Percentiles rank a stretch among this genome's conserved stretches.
Conservation (phyloP, 64 coral and sea anemone genomes). For the Actinia tenebrosa region DNA sequence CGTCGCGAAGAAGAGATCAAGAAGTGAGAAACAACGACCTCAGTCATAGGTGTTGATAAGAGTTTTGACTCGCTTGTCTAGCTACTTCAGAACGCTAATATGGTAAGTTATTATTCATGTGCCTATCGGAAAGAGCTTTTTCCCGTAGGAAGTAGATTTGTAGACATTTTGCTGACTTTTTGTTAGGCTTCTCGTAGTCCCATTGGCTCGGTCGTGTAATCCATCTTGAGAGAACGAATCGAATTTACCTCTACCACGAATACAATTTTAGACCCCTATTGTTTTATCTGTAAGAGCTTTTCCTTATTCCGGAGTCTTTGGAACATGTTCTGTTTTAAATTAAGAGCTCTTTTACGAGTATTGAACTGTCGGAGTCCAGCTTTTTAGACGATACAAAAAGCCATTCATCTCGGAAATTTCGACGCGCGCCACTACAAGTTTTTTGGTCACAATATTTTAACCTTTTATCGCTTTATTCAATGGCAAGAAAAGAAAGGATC, state of each 20-base stretch:
- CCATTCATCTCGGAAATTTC: background rate
- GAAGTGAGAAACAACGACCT: background rate
- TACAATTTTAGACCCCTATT: constrained; percentile 3
- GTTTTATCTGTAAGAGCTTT: background rate
- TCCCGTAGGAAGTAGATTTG: constrained; percentile 20
- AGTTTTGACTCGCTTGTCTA: background rate
- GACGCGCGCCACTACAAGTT: background rate
- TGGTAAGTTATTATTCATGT: constrained; percentile 18
- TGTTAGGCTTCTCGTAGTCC: background rate
- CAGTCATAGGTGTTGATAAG: background rate
- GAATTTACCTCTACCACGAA: background rate
- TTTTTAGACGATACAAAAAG: background rate
- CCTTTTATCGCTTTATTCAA: background rate
- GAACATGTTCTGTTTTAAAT: background rate
- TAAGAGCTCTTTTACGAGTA: background rate
- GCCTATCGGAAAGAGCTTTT: constrained; percentile 2
- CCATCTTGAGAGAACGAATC: background rate
- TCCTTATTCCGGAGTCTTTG: constrained; percentile 11
- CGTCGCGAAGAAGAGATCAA: background rate
- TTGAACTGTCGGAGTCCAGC: background rate
- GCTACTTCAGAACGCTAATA: constrained; percentile 5
- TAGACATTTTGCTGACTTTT: constrained; percentile 18
- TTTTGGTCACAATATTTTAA: background rate
- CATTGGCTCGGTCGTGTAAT: constrained; percentile 7
- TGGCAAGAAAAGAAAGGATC: constrained; percentile 2